These are phyloP conservation scores for Catharus ustulatus DNA, from an alignment of 2,797 vertebrate species.

Conservation along the genomic window DNA sequence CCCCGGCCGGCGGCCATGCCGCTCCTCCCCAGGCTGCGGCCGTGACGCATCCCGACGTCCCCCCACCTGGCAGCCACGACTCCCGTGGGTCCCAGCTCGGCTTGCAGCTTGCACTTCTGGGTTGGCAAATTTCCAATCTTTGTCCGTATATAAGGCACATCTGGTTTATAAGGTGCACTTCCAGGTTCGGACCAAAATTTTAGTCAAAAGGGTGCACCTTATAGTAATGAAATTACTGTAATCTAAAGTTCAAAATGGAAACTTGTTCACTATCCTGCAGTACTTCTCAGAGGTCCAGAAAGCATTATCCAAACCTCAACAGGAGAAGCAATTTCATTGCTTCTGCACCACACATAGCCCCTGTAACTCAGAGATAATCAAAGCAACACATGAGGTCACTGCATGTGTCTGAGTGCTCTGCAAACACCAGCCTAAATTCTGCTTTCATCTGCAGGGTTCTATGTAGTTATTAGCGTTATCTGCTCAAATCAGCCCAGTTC, in stretches of 20 bases:
- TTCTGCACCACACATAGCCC: background rate
- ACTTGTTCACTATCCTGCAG: background rate
- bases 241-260: background rate
- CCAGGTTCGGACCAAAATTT: too few relatives aligned
- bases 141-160: too few relatives aligned
- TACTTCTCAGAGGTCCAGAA: background rate
- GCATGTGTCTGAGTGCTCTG: background rate
- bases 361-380: background rate
- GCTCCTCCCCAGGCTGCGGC: too few relatives aligned
- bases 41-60: too few relatives aligned
- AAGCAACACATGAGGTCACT: background rate
- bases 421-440: background rate
- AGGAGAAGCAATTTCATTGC: background rate
- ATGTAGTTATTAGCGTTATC: background rate
- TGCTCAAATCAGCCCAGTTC: background rate
- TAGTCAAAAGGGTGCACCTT: too few relatives aligned
- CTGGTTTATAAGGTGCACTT: too few relatives aligned
- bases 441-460: background rate
- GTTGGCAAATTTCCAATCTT: too few relatives aligned
- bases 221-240: background rate
- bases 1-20: too few relatives aligned
- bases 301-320: background rate
- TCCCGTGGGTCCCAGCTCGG: too few relatives aligned
- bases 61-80: too few relatives aligned
- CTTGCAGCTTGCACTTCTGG: too few relatives aligned